These are phyloP conservation scores for Holcopasites calliopsidis DNA, from an alignment of 1,140 invertebrate genomes.

Conservation along the genomic window DNA sequence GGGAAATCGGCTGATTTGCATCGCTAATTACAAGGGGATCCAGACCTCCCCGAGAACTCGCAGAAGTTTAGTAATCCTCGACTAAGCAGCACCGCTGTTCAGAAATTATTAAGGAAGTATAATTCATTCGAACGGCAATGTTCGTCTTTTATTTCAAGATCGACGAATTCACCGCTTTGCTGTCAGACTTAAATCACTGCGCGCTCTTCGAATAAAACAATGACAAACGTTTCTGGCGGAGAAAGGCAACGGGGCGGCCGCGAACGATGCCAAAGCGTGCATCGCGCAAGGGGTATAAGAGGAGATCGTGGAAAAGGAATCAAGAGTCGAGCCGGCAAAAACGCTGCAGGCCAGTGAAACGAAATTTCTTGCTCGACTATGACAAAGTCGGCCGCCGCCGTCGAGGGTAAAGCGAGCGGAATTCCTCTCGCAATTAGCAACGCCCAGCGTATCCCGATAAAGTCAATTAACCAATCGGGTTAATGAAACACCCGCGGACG, in stretches of 20 bases:
- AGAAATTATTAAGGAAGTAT: background rate
- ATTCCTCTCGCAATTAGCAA: constrained; percentile 69
- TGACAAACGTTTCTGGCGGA: background rate
- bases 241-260: background rate
- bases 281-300: background rate
- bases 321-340: constrained; percentile 35
- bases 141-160: no score
- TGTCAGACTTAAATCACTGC: background rate
- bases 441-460: constrained; percentile 64
- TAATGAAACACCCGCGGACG: constrained; percentile 71
- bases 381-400: constrained; percentile 36
- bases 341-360: constrained; percentile 13
- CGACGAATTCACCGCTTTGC: no score
- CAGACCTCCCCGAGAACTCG: background rate
- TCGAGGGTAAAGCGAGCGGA: constrained; percentile 54
- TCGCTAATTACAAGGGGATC: background rate
- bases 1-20: constrained; percentile 19
- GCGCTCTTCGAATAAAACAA: background rate
- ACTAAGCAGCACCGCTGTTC: no score
- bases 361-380: constrained; percentile 56
- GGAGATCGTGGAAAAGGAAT: constrained; percentile 5
- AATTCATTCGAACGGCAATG: no score
- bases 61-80: constrained; percentile 1
- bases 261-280: background rate
- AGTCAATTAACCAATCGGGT: constrained; percentile 75